Base-by-base conservation (phyloP, 2,888 invertebrate species). In the Punctoribates punctum region DNA sequence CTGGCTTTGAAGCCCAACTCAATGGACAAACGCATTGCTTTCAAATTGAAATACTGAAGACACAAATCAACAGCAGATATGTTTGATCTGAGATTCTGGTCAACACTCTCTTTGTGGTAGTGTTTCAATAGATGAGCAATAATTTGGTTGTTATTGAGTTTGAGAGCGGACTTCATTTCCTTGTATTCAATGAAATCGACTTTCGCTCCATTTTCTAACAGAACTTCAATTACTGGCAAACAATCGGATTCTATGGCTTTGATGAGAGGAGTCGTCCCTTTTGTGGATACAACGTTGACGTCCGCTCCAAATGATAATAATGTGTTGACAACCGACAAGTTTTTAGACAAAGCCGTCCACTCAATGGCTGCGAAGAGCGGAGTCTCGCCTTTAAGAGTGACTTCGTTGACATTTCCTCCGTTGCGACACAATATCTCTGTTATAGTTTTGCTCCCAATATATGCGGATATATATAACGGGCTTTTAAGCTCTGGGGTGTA, bases 291-390 rank as follows among this genome's bases (percentile, higher is more conserved):
- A 23, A 60, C 25, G 25, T 60, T 60, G 60, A 60, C 60, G 4
- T 60, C 60, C 25, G 60, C 60, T 25, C 60, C 60, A 25, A 60
- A 60, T 23, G 20, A 23, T 27, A 60, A 25, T 25, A 60, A 60
- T 23, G 20, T 20, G 5, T 60, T 5, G 8, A 60, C 15, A 23
- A 60, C 2, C 20, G 60, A 5, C 20, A 60, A 23, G 15, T 27
- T 15, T 5, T 60, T 60, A 9, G 60, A 23, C 11, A 23, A 13
- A 9, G 20, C 25, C 4, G 15, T n/a, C 5, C 8, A 60, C 27
- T 60, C 60, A 20, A 60, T 60, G 60, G 60, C 60, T 9, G 60
- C 60, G 25, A 60, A 60, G 20, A 60, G 20, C 15, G 60, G 60
- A 9, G 60, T 60, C 15, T 25, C 23, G 6, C 60, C 60, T 60